Conservation (phyloP, 2,797 vertebrate genomes). For the Parauchenoglanis punctatus region DNA sequence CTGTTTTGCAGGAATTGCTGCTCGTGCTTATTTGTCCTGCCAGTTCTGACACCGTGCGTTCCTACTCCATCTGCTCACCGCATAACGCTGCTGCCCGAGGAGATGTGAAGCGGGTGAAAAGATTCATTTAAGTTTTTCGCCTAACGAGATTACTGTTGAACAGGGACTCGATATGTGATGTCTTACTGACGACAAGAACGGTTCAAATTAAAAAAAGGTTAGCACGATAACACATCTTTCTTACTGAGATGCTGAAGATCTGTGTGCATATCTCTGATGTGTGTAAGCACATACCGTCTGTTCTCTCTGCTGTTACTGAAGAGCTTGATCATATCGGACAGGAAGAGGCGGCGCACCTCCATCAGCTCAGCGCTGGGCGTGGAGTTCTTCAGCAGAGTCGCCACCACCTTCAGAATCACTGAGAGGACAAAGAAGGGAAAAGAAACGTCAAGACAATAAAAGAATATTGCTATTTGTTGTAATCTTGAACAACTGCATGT, state of each 20-base stretch:
- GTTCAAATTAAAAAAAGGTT: slow-evolving; percentile 3
- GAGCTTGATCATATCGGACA: slow-evolving; percentile 99
- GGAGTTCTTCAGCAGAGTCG: slow-evolving; percentile 95
- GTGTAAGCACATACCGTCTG: slow-evolving; percentile 80
- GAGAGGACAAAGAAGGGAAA: slow-evolving; percentile 50
- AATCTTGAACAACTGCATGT: neutral
- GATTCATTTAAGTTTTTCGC: neutral
- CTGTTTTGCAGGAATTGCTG: slow-evolving; percentile 3
- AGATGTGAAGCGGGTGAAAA: slow-evolving; percentile 38
- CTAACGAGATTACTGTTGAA: slow-evolving; percentile 24
- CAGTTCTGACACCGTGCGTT: slow-evolving; percentile 10
- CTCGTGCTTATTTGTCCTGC: neutral
- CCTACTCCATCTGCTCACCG: slow-evolving; percentile 26
- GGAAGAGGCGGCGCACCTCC: slow-evolving; percentile 96
- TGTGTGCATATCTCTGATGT: neutral
- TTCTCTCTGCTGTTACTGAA: slow-evolving; percentile 99
- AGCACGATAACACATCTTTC: neutral
- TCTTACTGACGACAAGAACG: slow-evolving; percentile 46
- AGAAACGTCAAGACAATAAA: neutral
- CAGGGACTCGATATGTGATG: slow-evolving; percentile 15
- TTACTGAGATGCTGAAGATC: slow-evolving; percentile 17
- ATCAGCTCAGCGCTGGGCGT: slow-evolving; percentile 93
- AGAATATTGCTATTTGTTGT: neutral
- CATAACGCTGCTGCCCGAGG: slow-evolving; percentile 10
- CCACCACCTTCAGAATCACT: slow-evolving; percentile 99